Evolutionary conservation across 2,797 vertebrate species (phyloP).

Genomic region (Sitta carolinensis): DNA sequence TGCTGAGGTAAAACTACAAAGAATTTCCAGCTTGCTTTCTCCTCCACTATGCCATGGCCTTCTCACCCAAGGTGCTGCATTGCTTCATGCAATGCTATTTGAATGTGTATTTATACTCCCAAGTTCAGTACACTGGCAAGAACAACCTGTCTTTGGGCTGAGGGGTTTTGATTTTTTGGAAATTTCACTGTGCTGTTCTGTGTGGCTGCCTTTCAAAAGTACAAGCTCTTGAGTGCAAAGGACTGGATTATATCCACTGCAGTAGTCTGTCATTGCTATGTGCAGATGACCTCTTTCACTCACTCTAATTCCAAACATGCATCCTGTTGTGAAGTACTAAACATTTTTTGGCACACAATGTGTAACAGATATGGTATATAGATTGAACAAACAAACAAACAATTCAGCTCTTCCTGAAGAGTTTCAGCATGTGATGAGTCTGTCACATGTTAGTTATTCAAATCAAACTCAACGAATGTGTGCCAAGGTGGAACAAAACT

Average conservation of each 20-base stretch:
- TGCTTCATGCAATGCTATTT: neutral
- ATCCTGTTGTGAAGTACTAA: neutral
- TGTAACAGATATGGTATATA: neutral
- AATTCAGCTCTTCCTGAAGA: neutral
- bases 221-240: neutral
- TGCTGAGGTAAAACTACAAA: neutral
- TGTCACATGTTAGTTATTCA: neutral
- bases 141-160: neutral
- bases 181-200: neutral
- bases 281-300: neutral
- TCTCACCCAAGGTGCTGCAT: neutral
- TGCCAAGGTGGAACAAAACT: neutral
- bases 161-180: neutral
- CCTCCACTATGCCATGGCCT: fast-evolving
- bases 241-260: neutral
- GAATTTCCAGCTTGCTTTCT: neutral
- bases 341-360: neutral
- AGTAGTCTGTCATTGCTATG: neutral
- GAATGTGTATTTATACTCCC: neutral
- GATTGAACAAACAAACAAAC: neutral
- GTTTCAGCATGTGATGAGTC: neutral
- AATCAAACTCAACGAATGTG: neutral
- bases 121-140: neutral
- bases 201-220: neutral
- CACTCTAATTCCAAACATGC: neutral